Base-by-base conservation (phyloP, 2,888 invertebrate species). In the Pegoplata infirma region DNA sequence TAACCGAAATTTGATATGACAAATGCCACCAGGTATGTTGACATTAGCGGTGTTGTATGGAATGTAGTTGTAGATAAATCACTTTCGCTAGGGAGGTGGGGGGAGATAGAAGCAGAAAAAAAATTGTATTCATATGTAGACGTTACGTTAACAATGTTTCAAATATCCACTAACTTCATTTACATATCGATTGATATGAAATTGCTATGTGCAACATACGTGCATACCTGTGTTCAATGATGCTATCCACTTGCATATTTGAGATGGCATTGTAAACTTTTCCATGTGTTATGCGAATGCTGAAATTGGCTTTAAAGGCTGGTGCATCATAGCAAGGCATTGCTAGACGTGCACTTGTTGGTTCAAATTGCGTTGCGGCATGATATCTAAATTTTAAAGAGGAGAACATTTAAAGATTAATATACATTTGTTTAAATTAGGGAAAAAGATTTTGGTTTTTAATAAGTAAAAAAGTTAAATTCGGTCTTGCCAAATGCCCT, bases 251-350 rank as follows among this genome's bases (percentile, higher is more conserved):
- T 1, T 85, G 87, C 88, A 89, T 88, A 80, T 89, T 89, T 0
- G 91, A 90, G 16, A 91, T 82, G 0, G 88, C 89, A 2, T 75
- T 80, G 44, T 89, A 89, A 2, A 82, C 84, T 5, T 82, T 82
- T 5, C 91, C 90, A 51, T 94, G 92, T 25, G 90, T 92, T 66
- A 95, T 91, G 2, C 90, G 91, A 12, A 94, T 91, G 32, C 91
- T 90, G 84, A 94, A 95, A n/a, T 89, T 89, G 0, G 95, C 93
- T 84, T 95, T 95, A 36, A 92, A 87, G 0, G 90, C 90, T 0
- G 95, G 95, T 84, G 95, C 95, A 84, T 96, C 96, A 84, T 93
- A 95, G 84, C 95, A 95, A 0, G 95, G 95, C 86, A 95, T 94
- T 0, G 93, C 94, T 12, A 91, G 89, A 0, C 94, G 91, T 0